These are phyloP conservation scores for Actias luna DNA, from an alignment of 2,888 invertebrate species.

Conservation along the genomic window DNA sequence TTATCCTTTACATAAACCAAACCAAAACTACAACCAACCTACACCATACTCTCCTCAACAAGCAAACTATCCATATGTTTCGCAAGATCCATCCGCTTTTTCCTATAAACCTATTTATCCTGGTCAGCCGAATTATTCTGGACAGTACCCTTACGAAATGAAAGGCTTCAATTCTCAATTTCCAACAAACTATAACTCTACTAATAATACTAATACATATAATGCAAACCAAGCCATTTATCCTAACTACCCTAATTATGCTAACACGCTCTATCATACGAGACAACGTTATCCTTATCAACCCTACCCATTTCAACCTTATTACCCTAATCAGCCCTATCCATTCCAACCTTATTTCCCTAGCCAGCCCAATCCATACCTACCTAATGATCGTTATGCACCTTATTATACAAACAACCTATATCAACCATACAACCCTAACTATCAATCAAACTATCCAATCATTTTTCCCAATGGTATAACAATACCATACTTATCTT, in stretches of 20 bases:
- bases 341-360: background rate
- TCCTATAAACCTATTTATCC: background rate
- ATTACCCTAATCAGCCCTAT: background rate
- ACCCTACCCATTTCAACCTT: background rate
- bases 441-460: slow-evolving; percentile 23
- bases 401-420: slow-evolving; percentile 13
- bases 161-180: background rate
- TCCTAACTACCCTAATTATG: background rate
- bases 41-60: slow-evolving; percentile 11
- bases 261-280: background rate
- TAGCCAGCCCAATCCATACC: slow-evolving; percentile 4
- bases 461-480: slow-evolving; percentile 18
- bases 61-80: slow-evolving; percentile 20
- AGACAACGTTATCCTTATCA: slow-evolving; percentile 10
- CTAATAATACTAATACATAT: slow-evolving; percentile 19
- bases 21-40: slow-evolving; percentile 17
- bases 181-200: background rate
- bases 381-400: slow-evolving; percentile 17
- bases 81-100: slow-evolving; percentile 17
- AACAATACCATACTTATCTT: slow-evolving; percentile 2
- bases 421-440: slow-evolving; percentile 20
- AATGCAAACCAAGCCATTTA: slow-evolving; percentile 20
- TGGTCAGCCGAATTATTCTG: slow-evolving; percentile 13
- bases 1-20: slow-evolving; percentile 14
- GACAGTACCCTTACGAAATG: slow-evolving; percentile 5